Conservation (phyloP, 2,113 vertebrate species). For the Clarias gariepinus region DNA sequence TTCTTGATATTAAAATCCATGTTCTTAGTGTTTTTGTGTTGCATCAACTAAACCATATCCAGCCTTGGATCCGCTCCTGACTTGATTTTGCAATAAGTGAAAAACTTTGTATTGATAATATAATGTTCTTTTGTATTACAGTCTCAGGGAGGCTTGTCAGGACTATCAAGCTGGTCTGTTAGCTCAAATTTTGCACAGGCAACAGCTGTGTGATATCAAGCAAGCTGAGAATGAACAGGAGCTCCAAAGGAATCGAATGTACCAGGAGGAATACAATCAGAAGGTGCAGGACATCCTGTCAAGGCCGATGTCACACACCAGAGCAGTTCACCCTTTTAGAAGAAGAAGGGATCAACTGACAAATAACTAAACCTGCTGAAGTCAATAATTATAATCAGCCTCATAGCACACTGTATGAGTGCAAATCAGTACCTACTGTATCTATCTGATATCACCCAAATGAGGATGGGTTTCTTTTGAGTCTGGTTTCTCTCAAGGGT, state of each 20-base stretch:
- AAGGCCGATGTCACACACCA: conserved; percentile 16
- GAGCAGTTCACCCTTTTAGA: conserved; percentile 73
- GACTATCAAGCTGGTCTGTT: conserved; percentile 75
- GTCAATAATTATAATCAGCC: background rate
- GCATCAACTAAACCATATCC: background rate
- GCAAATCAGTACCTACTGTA: too few relatives aligned
- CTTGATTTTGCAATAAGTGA: background rate
- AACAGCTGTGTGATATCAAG: conserved; percentile 57
- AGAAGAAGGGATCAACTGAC: conserved; percentile 59
- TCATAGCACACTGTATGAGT: too few relatives aligned
- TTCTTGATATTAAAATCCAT: background rate
- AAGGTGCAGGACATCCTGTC: conserved; percentile 71
- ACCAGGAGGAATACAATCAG: conserved; percentile 64
- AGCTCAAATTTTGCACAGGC: conserved; percentile 74
- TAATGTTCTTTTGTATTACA: conserved; percentile 53
- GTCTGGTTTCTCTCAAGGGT: too few relatives aligned
- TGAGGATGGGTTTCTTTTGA: too few relatives aligned
- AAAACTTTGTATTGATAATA: background rate
- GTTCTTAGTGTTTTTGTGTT: background rate
- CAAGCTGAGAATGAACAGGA: conserved; percentile 69
- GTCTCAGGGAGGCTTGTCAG: conserved; percentile 61
- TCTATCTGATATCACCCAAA: too few relatives aligned
- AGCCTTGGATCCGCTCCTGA: background rate
- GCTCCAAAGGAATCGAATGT: conserved; percentile 55
- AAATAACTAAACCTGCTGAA: background rate